These are phyloP conservation scores for Thymallus thymallus DNA, from an alignment of 2,113 vertebrate genomes.

Conservation along the genomic window DNA sequence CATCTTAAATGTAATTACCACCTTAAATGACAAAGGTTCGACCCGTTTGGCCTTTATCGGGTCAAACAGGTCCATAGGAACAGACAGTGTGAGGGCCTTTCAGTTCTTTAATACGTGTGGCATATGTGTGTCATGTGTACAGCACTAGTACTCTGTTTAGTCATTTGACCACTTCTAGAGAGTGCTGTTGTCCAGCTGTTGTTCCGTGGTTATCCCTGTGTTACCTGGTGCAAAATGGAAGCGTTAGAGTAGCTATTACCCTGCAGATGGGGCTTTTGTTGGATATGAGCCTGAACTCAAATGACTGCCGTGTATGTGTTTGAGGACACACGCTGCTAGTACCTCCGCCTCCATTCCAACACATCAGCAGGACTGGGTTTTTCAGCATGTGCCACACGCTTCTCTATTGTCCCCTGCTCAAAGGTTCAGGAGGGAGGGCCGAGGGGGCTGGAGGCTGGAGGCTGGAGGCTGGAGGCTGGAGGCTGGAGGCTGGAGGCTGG, in stretches of 20 bases:
- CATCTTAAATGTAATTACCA: no score
- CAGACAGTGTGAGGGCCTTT: no score
- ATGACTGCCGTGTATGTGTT: not conserved
- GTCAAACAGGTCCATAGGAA: no score
- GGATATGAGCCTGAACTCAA: not conserved
- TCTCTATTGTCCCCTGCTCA: slow-evolving; percentile 11
- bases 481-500: not conserved
- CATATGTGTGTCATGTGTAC: no score
- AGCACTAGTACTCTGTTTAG: no score
- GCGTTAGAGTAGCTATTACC: not conserved
- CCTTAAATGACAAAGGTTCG: no score
- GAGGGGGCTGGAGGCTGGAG: not conserved
- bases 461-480: no score
- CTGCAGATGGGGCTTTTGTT: slow-evolving; percentile 1
- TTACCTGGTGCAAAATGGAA: not conserved
- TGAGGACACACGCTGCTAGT: slow-evolving; percentile 1
- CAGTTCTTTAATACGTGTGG: no score
- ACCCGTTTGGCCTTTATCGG: no score
- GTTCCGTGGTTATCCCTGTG: not conserved
- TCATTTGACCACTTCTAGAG: not conserved
- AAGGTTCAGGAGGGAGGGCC: not conserved
- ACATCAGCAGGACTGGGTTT: slow-evolving; percentile 14
- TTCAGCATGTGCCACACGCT: slow-evolving; percentile 17
- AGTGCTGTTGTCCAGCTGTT: not conserved
- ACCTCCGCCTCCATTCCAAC: slow-evolving; percentile 17